Conservation (phyloP, 2,888 invertebrate species). For the Gerosis bhagava region DNA sequence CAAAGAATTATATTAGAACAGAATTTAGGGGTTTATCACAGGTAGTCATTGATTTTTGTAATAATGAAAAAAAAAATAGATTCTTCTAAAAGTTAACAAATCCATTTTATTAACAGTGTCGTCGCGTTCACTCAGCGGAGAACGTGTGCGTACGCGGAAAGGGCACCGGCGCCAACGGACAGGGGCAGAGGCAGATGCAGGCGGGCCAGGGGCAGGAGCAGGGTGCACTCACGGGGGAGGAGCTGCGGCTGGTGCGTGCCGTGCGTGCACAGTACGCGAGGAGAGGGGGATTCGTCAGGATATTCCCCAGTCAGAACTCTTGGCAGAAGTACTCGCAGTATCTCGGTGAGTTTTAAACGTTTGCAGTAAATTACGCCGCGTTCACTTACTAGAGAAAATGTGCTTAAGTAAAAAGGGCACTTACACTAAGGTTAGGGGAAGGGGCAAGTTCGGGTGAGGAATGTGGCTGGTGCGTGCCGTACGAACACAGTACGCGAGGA, state of each 20-base stretch:
- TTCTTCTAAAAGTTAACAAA: too few relatives aligned
- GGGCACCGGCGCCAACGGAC: conserved; percentile 38
- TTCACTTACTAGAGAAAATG: too few relatives aligned
- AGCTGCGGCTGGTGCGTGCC: conserved; percentile 88
- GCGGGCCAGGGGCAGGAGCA: conserved; percentile 79
- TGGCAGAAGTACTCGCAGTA: conserved; percentile 93
- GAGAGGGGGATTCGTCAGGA: conserved; percentile 93
- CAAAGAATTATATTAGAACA: too few relatives aligned
- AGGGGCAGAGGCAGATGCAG: conserved; percentile 6
- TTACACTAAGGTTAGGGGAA: too few relatives aligned
- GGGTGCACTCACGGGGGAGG: conserved; percentile 86
- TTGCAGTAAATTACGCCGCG: too few relatives aligned
- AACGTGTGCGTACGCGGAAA: conserved; percentile 74
- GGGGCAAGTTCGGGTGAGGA: conserved; percentile 93
- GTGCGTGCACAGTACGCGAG: conserved; percentile 91
- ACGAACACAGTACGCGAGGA: conserved; percentile 89
- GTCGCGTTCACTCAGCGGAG: conserved; percentile 89
- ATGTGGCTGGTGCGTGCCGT: conserved; percentile 88
- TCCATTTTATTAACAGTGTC: too few relatives aligned
- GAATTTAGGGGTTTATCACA: too few relatives aligned
- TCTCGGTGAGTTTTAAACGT: conserved; percentile 84
- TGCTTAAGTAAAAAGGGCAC: too few relatives aligned
- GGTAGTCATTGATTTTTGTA: too few relatives aligned
- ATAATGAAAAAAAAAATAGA: too few relatives aligned
- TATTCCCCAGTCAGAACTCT: conserved; percentile 94